Base-by-base conservation (phyloP, 2,888 invertebrate species). In the Onchidella celtica region DNA sequence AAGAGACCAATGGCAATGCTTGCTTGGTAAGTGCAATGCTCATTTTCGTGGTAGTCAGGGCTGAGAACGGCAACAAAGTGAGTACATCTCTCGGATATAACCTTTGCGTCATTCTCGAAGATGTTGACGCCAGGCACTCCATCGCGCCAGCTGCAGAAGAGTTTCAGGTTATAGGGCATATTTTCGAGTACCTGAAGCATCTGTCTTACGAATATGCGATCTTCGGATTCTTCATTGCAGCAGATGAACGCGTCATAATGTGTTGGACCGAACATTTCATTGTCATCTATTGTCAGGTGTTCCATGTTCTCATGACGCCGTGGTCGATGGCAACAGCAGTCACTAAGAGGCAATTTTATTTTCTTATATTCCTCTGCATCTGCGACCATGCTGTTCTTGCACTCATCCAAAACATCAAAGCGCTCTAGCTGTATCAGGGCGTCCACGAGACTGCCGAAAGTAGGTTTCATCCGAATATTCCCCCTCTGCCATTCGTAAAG, bases 241-340 rank as follows among this genome's bases (percentile, higher is more conserved):
- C 90, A 90, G 57, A 92, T 87, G 79, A 91, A 92, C 0, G 91
- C 92, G 84, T 92, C 90, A 81, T 89, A 92, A 47, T 84, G 84
- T 9, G 87, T 86, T 4, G 86, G 87, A 3, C 63, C 36, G 0
- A 87, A 88, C 2, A 78, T 69, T 21, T 84, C 84, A 69, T 9
- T 27, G 32, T 70, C 70, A 24, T 55, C 55, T 3, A 21, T 70
- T 6, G 70, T 70, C 32, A 70, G 17, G 9, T 21, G 3, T 1
- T 69, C 69, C 47, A 6, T 11, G 47, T 47, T 17, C 9, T 17
- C 47, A 6, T 47, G 47, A 17, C 17, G 47, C 9, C 17, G 47
- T 17, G 47, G 47, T 47, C 6, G 47, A 47, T n/a, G n/a, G n/a
- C n/a, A n/a, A n/a, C n/a, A n/a, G n/a, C n/a, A 47, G 47, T 47